These are phyloP conservation scores for Cosmia trapezina DNA, from an alignment of 2,888 invertebrate genomes.

Conservation along the genomic window DNA sequence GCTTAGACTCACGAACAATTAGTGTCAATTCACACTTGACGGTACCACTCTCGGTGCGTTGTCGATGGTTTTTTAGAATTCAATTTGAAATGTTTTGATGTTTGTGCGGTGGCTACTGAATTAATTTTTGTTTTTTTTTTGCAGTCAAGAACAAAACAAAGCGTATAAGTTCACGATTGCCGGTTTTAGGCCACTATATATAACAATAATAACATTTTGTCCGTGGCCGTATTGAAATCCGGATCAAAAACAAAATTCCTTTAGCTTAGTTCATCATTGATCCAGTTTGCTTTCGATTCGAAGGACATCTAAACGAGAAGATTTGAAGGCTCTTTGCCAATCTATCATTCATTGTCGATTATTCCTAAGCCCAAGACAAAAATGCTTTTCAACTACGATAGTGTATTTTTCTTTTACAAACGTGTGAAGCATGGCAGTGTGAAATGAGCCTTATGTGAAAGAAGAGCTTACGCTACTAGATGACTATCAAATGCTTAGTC, in stretches of 20 bases:
- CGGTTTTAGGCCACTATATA: not conserved
- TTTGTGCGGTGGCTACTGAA: conserved; percentile 49
- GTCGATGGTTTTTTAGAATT: conserved; percentile 55
- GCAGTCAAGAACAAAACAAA: not conserved
- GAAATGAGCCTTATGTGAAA: conserved; percentile 10
- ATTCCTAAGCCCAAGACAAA: not conserved
- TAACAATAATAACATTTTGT: not conserved
- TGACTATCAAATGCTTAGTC: conserved; percentile 47
- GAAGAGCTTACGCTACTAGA: conserved; percentile 26
- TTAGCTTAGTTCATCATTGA: not conserved
- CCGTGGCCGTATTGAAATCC: not conserved
- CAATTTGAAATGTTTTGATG: conserved; percentile 59
- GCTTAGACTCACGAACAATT: conserved; percentile 72
- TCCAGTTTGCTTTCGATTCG: not conserved
- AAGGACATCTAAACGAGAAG: not conserved
- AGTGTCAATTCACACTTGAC: conserved; percentile 64
- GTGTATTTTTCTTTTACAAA: not conserved
- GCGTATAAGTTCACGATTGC: not conserved
- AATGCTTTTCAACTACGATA: not conserved
- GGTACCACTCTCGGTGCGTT: conserved; percentile 46
- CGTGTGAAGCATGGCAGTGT: not conserved
- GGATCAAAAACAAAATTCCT: not conserved
- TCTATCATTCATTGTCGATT: not conserved
- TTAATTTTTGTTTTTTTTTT: conserved; percentile 21
- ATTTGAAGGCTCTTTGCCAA: not conserved